These are phyloP conservation scores for Diachrysia chrysitis DNA, from an alignment of 2,888 invertebrate genomes.

Conservation along the genomic window DNA sequence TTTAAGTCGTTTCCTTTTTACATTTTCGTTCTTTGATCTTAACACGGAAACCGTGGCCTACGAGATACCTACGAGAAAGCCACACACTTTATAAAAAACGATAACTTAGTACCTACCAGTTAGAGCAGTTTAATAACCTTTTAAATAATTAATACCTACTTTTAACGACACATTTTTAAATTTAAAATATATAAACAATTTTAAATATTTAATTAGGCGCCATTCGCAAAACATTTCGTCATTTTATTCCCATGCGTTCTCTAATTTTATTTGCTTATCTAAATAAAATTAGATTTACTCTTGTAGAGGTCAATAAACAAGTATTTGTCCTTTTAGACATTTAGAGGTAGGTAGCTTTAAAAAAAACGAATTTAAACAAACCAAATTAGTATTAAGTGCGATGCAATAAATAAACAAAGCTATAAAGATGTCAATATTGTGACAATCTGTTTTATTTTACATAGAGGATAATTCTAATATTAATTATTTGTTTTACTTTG, in stretches of 20 bases:
- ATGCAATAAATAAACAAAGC: conserved; percentile 1
- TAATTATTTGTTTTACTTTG: not conserved
- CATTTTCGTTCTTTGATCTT: no score
- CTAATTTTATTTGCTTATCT: not conserved
- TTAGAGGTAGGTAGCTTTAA: not conserved
- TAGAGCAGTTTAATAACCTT: no score
- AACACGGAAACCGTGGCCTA: no score
- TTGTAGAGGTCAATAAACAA: conserved; percentile 2
- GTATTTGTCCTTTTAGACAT: not conserved
- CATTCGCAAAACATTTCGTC: not conserved
- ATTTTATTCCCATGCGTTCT: not conserved
- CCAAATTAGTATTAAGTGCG: conserved; percentile 1
- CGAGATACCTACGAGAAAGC: no score
- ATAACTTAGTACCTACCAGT: no score
- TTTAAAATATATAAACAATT: no score
- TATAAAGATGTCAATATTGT: not conserved
- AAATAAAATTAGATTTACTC: not conserved
- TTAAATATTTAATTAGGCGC: not conserved
- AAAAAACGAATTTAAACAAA: conserved; percentile 3
- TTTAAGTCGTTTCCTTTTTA: no score
- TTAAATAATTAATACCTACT: no score
- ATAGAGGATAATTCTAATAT: not conserved
- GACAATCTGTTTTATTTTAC: not conserved
- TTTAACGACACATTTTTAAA: no score
- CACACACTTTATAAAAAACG: no score